Conservation (phyloP, 2,888 invertebrate species). For the Pollenia griseotomentosa region DNA sequence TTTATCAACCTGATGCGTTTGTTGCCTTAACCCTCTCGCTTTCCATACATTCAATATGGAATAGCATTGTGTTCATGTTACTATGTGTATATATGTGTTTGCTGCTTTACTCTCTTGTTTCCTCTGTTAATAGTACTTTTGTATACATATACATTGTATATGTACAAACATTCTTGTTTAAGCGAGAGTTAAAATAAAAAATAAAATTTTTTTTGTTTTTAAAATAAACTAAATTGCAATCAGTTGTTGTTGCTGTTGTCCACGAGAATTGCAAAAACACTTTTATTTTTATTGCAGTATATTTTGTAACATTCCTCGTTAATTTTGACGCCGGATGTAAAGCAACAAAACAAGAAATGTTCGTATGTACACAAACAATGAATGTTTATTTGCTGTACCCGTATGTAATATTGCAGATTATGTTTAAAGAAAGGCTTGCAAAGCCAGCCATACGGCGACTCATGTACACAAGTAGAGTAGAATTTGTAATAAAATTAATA, state of each 20-base stretch:
- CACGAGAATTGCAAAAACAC: slow-evolving; percentile 68
- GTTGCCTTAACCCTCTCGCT: slow-evolving; percentile 13
- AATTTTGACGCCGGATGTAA: slow-evolving; percentile 79
- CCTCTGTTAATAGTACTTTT: not conserved
- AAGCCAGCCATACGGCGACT: slow-evolving; percentile 25
- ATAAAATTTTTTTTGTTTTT: slow-evolving; percentile 33
- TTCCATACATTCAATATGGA: not conserved
- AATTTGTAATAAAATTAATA: not conserved
- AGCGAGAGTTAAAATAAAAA: slow-evolving; percentile 41
- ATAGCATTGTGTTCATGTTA: slow-evolving; percentile 38
- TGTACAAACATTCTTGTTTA: slow-evolving; percentile 49
- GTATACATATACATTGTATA: not conserved
- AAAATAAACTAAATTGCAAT: not conserved
- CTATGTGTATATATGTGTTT: slow-evolving; percentile 49
- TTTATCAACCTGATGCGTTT: slow-evolving; percentile 27
- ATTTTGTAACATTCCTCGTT: slow-evolving; percentile 73
- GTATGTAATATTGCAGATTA: not conserved
- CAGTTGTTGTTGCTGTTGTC: slow-evolving; percentile 43
- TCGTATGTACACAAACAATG: not conserved
- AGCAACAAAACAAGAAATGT: slow-evolving; percentile 69
- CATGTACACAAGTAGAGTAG: not conserved
- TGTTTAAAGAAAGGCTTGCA: slow-evolving; percentile 2
- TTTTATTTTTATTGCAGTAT: slow-evolving; percentile 73
- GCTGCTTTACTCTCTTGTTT: slow-evolving; percentile 30
- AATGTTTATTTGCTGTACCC: not conserved